Evolutionary conservation across 2,888 invertebrate genomes (phyloP).

Genomic region (Catocala sponsa): DNA sequence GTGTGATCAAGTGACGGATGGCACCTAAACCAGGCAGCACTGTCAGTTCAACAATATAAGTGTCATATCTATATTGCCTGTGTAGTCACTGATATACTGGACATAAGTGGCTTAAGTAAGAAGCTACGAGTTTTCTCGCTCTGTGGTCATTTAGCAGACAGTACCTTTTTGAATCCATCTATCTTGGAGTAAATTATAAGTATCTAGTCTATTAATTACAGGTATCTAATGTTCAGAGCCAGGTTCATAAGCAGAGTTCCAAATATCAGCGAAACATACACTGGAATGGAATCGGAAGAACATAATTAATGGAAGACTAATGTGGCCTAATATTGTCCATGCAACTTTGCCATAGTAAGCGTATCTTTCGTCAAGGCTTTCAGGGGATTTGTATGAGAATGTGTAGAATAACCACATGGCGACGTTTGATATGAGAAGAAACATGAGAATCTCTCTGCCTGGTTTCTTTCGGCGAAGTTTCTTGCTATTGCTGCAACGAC

Average conservation of each 20-base stretch:
- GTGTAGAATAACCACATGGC: constrained; percentile 93
- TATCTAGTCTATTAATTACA: too few species aligned
- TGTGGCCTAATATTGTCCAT: constrained; percentile 92
- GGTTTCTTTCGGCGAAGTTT: constrained; percentile 90
- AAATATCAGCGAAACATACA: constrained; percentile 93
- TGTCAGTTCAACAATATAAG: too few species aligned
- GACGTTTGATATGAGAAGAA: constrained; percentile 92
- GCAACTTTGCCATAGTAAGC: constrained; percentile 91
- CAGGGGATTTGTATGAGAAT: constrained; percentile 88
- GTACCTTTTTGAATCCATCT: too few species aligned
- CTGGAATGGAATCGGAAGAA: constrained; percentile 94
- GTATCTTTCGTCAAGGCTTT: constrained; percentile 87
- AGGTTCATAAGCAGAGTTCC: constrained; percentile 92
- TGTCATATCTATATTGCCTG: too few species aligned
- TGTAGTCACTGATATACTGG: too few species aligned
- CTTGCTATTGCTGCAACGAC: constrained; percentile 91
- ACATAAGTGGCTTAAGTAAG: too few species aligned
- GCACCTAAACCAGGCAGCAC: too few species aligned
- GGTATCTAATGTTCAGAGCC: constrained; percentile 74
- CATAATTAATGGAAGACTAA: constrained; percentile 92
- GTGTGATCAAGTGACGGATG: too few species aligned
- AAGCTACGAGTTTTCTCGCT: too few species aligned
- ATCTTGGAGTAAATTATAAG: too few species aligned
- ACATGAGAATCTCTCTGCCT: constrained; percentile 92
- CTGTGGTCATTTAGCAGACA: too few species aligned